phyloP scores from a whole-genome alignment of 2,797 vertebrate genomes.

The Sitta carolinensis region DNA sequence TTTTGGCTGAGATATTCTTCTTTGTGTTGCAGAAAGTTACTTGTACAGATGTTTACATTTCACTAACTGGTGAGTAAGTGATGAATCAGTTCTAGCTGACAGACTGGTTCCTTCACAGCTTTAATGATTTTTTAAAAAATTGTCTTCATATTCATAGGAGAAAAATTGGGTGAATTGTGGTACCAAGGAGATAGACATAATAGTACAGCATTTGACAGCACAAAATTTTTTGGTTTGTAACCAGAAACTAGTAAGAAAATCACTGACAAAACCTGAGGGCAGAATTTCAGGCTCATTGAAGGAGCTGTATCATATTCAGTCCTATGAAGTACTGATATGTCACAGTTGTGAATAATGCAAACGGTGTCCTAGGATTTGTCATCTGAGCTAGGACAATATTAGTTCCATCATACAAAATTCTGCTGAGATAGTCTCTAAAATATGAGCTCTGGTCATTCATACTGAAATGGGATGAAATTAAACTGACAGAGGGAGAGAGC shows the following conservation, averaged over 20 bases:
- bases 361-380: not conserved
- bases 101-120: not conserved
- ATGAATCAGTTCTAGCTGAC: not conserved
- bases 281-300: not conserved
- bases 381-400: not conserved
- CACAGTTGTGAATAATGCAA: not conserved
- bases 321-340: not conserved
- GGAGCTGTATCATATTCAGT: not conserved
- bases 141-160: not conserved
- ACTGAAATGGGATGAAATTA: not conserved
- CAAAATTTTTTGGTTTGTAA: not conserved
- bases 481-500: not conserved
- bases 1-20: not conserved
- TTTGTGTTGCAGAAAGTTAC: not conserved
- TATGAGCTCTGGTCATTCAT: not conserved
- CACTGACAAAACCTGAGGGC: not conserved
- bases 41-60: not conserved
- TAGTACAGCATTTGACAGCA: not conserved
- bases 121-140: not conserved
- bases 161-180: not conserved
- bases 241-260: not conserved
- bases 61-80: not conserved
- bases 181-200: not conserved
- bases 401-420: not conserved
- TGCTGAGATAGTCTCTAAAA: not conserved